Evolutionary conservation across 2,113 vertebrate species (phyloP).

Genomic region (Charina bottae): DNA sequence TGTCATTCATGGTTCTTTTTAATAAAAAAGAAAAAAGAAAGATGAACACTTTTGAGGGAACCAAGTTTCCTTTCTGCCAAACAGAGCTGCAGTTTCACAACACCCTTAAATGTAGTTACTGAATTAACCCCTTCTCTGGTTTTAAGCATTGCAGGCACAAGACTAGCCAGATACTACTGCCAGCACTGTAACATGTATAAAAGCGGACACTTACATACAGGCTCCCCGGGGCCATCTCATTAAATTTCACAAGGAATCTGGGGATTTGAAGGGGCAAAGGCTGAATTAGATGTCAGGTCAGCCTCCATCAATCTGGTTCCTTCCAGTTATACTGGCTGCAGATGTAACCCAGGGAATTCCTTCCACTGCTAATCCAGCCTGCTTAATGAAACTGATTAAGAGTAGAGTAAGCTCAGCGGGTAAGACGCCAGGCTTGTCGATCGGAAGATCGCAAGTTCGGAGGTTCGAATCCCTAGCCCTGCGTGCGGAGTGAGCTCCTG

Average conservation of each 20-base stretch:
- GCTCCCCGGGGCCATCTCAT: not conserved
- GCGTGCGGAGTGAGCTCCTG: too few species aligned
- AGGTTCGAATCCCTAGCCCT: too few species aligned
- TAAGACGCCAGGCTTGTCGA: too few species aligned
- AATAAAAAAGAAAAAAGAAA: too few species aligned
- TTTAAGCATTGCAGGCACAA: not conserved
- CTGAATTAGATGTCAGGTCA: not conserved
- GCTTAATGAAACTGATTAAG: not conserved
- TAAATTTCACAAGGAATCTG: not conserved
- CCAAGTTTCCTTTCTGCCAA: too few species aligned
- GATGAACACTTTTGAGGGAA: too few species aligned
- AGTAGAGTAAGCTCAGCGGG: too few species aligned
- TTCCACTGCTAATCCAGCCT: not conserved
- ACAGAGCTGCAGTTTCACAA: too few species aligned
- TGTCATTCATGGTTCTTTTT: not conserved
- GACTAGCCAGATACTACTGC: not conserved
- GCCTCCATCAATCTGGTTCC: not conserved
- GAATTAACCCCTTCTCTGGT: not conserved
- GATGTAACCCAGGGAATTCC: not conserved
- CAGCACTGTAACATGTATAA: not conserved
- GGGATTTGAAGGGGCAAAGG: not conserved
- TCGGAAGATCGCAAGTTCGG: too few species aligned
- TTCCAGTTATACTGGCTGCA: not conserved
- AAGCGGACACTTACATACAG: not conserved
- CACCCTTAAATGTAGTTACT: not conserved